These are phyloP conservation scores for Panulirus ornatus DNA, from an alignment of 1,140 invertebrate genomes.

Conservation along the genomic window DNA sequence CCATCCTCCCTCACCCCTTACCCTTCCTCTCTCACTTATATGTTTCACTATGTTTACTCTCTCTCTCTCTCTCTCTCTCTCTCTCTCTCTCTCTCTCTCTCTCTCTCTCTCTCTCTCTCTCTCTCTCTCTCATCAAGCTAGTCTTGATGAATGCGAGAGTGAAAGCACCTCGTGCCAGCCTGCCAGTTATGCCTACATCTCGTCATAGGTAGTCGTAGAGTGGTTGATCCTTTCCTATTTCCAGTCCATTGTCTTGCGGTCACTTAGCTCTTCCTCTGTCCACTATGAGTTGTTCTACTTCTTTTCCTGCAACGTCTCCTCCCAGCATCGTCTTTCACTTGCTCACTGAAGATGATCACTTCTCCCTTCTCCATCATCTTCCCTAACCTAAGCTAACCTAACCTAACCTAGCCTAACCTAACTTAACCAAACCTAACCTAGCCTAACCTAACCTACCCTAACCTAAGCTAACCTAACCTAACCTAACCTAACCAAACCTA, in stretches of 20 bases:
- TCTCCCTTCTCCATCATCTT: neutral
- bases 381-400: slow-evolving; percentile 3
- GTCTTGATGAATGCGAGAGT: too few relatives aligned
- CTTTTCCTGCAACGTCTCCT: neutral
- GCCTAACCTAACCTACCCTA: neutral
- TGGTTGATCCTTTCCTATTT: too few relatives aligned
- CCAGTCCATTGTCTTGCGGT: neutral
- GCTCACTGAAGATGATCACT: neutral
- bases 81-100: neutral
- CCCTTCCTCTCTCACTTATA: neutral
- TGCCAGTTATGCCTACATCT: too few relatives aligned
- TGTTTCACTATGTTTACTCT: neutral
- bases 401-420: neutral
- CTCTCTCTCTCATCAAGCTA: neutral
- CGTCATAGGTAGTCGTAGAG: too few relatives aligned
- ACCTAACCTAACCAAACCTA: slow-evolving; percentile 14
- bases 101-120: neutral
- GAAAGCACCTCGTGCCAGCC: too few relatives aligned
- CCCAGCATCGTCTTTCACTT: neutral
- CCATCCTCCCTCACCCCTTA: neutral
- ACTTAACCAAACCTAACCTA: neutral
- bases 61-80: neutral
- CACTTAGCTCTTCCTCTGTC: neutral
- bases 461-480: neutral
- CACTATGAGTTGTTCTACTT: neutral